Evolutionary conservation across 2,113 vertebrate genomes (phyloP).

Genomic region (rat (Rattus norvegicus)): GRCr8 NC_086024.1:76354001-76354500

Average conservation of each 20-base stretch:
- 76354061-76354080: slow-evolving; percentile 86
- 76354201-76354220: slow-evolving; percentile 96
- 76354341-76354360: slow-evolving; percentile 30
- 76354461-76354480: slow-evolving; percentile 20
- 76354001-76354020: slow-evolving; percentile 99
- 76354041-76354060: slow-evolving; percentile 90
- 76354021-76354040: slow-evolving; percentile 93
- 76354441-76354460: slow-evolving; percentile 59
- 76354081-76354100: slow-evolving; percentile 92
- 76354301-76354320: slow-evolving; percentile 68
- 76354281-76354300: slow-evolving; percentile 84
- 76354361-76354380: slow-evolving; percentile 58
- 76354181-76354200: slow-evolving; percentile 94
- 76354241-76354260: slow-evolving; percentile 95
- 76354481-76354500: slow-evolving; percentile 30
- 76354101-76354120: slow-evolving; percentile 95
- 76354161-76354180: slow-evolving; percentile 94
- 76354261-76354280: slow-evolving; percentile 87
- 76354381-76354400: slow-evolving; percentile 66
- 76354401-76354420: slow-evolving; percentile 59
- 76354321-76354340: slow-evolving; percentile 47
- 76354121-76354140: slow-evolving; percentile 91
- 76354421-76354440: slow-evolving; percentile 56
- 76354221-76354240: slow-evolving; percentile 94
- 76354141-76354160: slow-evolving; percentile 93